phyloP scores from a whole-genome alignment of 2,888 invertebrate genomes.

The Lepidonotus clava region DNA sequence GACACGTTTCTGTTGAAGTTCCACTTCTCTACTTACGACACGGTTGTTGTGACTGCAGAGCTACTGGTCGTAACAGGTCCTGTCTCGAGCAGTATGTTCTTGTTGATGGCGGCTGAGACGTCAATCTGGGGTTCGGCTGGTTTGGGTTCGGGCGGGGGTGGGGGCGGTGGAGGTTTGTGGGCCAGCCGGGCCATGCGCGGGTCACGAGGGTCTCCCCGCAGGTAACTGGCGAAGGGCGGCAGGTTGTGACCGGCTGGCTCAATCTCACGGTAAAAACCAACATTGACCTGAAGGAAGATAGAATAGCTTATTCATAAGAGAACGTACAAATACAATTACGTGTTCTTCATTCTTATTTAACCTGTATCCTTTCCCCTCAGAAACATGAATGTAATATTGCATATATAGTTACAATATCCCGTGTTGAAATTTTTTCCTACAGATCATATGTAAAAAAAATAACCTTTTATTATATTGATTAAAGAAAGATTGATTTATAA shows the following conservation, averaged over 20 bases:
- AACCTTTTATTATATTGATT: too few species aligned
- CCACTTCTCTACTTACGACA: neutral
- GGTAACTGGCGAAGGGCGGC: neutral
- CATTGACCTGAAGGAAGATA: conserved; percentile 13
- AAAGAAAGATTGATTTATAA: too few species aligned
- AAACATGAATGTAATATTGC: too few species aligned
- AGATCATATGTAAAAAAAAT: too few species aligned
- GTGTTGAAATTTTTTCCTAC: too few species aligned
- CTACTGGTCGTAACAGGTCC: neutral
- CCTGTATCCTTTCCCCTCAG: too few species aligned
- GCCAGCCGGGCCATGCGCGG: conserved; percentile 7
- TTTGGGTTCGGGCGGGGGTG: conserved; percentile 35
- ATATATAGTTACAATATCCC: too few species aligned
- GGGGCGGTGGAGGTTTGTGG: conserved; percentile 24
- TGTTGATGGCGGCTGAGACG: neutral
- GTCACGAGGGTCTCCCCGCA: conserved; percentile 36
- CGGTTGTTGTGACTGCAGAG: neutral
- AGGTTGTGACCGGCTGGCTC: conserved; percentile 30
- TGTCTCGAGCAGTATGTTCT: neutral
- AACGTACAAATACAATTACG: too few species aligned
- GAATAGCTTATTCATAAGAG: too few species aligned
- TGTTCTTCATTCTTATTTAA: too few species aligned
- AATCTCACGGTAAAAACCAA: conserved; percentile 21
- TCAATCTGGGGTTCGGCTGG: neutral
- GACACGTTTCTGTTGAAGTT: too few species aligned